phyloP scores from a whole-genome alignment of 1,140 invertebrate genomes.

The Eurosta solidaginis region DNA sequence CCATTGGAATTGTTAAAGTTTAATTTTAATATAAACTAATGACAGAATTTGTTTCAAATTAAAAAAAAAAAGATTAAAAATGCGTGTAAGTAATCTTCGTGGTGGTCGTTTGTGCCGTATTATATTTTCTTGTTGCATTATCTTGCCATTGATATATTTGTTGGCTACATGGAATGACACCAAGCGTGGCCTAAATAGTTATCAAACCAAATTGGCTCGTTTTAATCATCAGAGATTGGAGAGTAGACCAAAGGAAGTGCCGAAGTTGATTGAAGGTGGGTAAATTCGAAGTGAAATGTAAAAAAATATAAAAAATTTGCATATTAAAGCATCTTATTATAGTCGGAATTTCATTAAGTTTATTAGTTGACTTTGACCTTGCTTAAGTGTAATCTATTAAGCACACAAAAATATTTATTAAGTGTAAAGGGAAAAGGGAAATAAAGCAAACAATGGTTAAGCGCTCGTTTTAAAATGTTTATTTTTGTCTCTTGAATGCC shows the following conservation, averaged over 20 bases:
- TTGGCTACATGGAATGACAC: conserved; percentile 58
- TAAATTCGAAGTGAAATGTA: neutral
- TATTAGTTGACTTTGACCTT: neutral
- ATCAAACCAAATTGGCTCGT: conserved; percentile 48
- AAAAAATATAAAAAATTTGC: neutral
- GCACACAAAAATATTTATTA: no score
- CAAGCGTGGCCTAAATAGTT: conserved; percentile 51
- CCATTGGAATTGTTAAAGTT: neutral
- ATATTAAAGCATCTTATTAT: neutral
- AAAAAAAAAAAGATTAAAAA: conserved; percentile 31
- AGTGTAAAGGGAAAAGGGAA: no score
- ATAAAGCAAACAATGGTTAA: no score
- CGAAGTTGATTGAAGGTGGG: conserved; percentile 54
- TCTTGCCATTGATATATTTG: conserved; percentile 59
- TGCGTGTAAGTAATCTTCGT: conserved; percentile 58
- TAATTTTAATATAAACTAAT: neutral
- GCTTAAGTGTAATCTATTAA: neutral
- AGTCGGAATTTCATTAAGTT: conserved; percentile 1
- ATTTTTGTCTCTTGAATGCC: no score
- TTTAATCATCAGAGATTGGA: conserved; percentile 49
- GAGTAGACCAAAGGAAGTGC: conserved; percentile 48
- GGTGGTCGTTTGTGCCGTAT: conserved; percentile 59
- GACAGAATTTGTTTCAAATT: neutral
- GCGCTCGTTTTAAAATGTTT: no score
- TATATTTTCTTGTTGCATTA: conserved; percentile 45